These are phyloP conservation scores for Epinotia ramella DNA, from an alignment of 2,888 invertebrate genomes.

Conservation along the genomic window DNA sequence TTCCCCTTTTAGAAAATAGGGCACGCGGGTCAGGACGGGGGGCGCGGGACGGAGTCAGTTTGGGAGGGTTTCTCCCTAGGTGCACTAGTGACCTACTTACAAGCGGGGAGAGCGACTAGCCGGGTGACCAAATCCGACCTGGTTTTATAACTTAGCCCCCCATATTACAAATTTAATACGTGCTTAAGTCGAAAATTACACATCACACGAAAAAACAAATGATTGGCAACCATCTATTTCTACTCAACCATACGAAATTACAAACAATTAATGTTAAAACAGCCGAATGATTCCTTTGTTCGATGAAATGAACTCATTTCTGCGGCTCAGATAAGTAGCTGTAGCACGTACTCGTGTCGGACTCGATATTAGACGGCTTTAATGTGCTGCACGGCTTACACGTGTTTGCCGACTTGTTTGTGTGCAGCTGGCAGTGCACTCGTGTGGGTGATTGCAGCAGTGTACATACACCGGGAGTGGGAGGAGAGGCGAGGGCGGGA, in stretches of 20 bases:
- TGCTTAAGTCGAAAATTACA: neutral
- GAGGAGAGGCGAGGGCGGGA: constrained; percentile 40
- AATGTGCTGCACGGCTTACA: constrained; percentile 60
- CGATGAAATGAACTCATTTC: constrained; percentile 33
- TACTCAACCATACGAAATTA: neutral
- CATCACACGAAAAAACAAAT: neutral
- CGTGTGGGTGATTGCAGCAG: constrained; percentile 46
- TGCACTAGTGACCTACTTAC: constrained; percentile 81
- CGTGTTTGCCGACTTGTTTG: constrained; percentile 57
- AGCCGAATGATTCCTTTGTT: constrained; percentile 37
- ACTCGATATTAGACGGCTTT: constrained; percentile 46
- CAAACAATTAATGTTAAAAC: neutral
- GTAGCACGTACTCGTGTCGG: constrained; percentile 41
- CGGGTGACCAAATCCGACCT: constrained; percentile 40
- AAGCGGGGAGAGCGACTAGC: constrained; percentile 51
- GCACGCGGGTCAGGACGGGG: constrained; percentile 49
- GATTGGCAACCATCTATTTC: neutral
- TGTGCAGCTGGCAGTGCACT: constrained; percentile 53
- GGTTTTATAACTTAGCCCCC: neutral
- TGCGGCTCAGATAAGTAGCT: constrained; percentile 34
- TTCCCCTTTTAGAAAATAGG: constrained; percentile 46
- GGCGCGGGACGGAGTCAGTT: constrained; percentile 52
- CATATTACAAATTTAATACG: neutral
- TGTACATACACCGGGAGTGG: constrained; percentile 37
- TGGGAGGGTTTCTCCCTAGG: constrained; percentile 64